Evolutionary conservation across 1,140 invertebrate species (phyloP), one percentile per base, ranked within the genome.

Genomic region (Sitodiplosis mosellana): DNA sequence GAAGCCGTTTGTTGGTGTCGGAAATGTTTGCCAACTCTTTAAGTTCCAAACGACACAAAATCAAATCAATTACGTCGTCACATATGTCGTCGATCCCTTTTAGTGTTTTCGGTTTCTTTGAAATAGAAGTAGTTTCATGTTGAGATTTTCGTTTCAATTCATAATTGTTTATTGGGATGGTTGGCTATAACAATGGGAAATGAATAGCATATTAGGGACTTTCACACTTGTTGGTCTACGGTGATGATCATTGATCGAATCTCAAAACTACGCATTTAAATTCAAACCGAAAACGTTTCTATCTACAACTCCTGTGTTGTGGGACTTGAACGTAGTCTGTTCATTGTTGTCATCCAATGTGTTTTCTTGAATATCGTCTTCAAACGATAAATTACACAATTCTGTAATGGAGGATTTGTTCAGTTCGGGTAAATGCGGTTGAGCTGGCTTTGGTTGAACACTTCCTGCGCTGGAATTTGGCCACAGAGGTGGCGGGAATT

Each of bases 291-390:
- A n/a, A n/a, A n/a, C n/a, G n/a, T n/a, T n/a, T n/a, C n/a, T n/a
- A n/a, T n/a, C n/a, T n/a, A n/a, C n/a, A n/a, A n/a, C n/a, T n/a
- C n/a, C n/a, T n/a, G n/a, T n/a, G n/a, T n/a, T n/a, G n/a, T n/a
- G n/a, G n/a, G n/a, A n/a, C n/a, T n/a, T n/a, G n/a, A n/a, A n/a
- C n/a, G n/a, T n/a, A n/a, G n/a, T n/a, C n/a, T n/a, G n/a, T n/a
- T n/a, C n/a, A n/a, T n/a, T n/a, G n/a, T n/a, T n/a, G n/a, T n/a
- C n/a, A n/a, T n/a, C n/a, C n/a, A n/a, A n/a, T n/a, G n/a, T n/a
- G n/a, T n/a, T n/a, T 52, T 74, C 72, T 55, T 76, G 70, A 37
- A 87, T 63, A 59, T 86, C 80, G 43, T 82, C 76, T 49, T 75
- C 67, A n/a, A n/a, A n/a, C 8, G 73, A 73, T 21, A 84, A 57